A percentile compares a stretch with the other conserved stretches of the same genome.
These are phyloP conservation scores for Patiria miniata DNA, from an alignment of 35 echinoderm and acorn worm species.

Conservation along the genomic window DNA sequence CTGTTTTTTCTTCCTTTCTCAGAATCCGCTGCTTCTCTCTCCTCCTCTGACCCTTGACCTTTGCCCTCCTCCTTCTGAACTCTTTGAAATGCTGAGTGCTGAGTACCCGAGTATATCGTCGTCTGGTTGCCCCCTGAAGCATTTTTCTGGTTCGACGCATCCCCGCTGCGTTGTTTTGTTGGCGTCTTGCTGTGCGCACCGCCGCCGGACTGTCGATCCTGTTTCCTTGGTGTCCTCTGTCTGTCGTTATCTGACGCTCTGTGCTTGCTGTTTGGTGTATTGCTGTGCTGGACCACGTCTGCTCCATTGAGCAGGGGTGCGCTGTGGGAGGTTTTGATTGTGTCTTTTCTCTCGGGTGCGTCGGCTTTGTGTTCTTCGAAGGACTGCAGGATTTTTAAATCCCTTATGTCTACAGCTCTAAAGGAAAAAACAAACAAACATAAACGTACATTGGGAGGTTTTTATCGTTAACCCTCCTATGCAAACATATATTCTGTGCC, in stretches of 20 bases:
- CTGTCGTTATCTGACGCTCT: background rate
- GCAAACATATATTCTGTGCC: background rate
- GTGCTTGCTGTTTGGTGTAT: background rate
- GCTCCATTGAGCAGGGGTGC: background rate
- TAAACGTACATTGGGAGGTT: too few species aligned
- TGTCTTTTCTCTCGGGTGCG: slow-evolving; percentile 31
- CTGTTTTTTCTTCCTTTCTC: background rate
- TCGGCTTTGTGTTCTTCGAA: slow-evolving; percentile 35
- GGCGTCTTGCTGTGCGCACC: background rate
- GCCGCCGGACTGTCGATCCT: background rate
- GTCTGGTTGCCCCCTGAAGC: background rate
- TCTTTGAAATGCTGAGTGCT: slow-evolving; percentile 7
- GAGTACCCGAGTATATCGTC: background rate
- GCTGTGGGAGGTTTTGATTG: background rate
- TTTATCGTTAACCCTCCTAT: background rate
- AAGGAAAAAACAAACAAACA: background rate
- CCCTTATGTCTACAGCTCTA: slow-evolving; percentile 77
- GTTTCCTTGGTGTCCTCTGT: slow-evolving; percentile 12
- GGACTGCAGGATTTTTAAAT: slow-evolving; percentile 71
- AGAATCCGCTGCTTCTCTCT: background rate
- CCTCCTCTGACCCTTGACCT: slow-evolving; percentile 10
- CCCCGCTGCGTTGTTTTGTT: background rate
- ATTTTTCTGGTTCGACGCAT: background rate
- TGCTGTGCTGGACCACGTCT: background rate
- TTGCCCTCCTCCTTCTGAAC: slow-evolving; percentile 15